Percentiles rank a stretch among this genome's conserved stretches.
Conservation (phyloP, 2,113 vertebrate species). For the Heptranchias perlo region DNA sequence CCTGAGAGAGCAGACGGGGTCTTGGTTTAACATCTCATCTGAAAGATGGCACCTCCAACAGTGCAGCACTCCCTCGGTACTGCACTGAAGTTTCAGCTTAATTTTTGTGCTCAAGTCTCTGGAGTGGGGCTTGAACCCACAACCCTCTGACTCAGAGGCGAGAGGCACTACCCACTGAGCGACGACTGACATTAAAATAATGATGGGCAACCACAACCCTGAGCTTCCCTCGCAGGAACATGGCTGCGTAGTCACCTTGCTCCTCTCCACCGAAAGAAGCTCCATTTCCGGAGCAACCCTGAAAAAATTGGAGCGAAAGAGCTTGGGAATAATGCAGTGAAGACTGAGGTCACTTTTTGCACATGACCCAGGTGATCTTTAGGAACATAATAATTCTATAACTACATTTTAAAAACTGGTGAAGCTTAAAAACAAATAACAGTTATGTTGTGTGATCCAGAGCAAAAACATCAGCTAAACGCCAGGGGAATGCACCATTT, state of each 20-base stretch:
- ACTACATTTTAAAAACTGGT: background rate
- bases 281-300: background rate
- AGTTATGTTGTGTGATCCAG: background rate
- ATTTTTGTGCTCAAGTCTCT: background rate
- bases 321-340: background rate
- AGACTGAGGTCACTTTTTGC: background rate
- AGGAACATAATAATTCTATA: background rate
- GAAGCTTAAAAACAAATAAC: background rate
- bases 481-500: background rate
- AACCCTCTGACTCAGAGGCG: background rate
- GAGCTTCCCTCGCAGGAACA: background rate
- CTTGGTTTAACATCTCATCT: background rate
- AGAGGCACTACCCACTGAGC: background rate
- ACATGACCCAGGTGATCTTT: background rate
- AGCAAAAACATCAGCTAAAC: background rate
- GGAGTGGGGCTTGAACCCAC: background rate
- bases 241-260: background rate
- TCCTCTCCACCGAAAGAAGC: background rate
- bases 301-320: background rate
- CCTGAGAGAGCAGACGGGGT: background rate
- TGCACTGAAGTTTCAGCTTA: background rate
- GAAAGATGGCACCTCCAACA: background rate
- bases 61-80: background rate
- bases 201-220: background rate
- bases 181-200: background rate